Evolutionary conservation across 2,797 vertebrate genomes (phyloP).

Genomic region (Aeoliscus strigatus): DNA sequence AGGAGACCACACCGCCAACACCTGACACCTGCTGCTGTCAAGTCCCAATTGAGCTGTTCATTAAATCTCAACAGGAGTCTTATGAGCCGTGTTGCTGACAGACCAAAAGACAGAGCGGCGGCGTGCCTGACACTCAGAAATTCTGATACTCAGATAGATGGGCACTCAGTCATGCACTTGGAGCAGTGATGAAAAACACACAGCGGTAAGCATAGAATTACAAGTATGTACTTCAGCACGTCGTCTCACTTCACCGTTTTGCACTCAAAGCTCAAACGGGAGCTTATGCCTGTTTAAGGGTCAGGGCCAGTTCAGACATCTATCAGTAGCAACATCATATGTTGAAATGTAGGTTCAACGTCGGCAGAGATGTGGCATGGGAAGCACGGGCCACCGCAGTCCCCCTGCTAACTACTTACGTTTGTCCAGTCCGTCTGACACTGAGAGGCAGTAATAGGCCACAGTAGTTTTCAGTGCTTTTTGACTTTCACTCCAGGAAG

Average conservation of each 20-base stretch:
- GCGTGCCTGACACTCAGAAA: slow-evolving; percentile 40
- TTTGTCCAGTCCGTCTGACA: too few species aligned
- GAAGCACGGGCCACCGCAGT: too few species aligned
- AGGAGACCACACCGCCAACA: slow-evolving; percentile 13
- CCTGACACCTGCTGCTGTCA: slow-evolving; percentile 44
- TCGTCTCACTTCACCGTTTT: slow-evolving; percentile 1
- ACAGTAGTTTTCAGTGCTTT: too few species aligned
- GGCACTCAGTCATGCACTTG: background rate
- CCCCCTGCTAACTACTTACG: too few species aligned
- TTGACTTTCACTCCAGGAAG: too few species aligned
- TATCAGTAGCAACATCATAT: too few species aligned
- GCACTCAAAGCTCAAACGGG: background rate
- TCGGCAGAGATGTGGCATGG: too few species aligned
- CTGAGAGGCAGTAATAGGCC: too few species aligned
- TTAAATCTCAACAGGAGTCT: slow-evolving; percentile 15
- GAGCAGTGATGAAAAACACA: slow-evolving; percentile 32
- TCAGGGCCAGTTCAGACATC: too few species aligned
- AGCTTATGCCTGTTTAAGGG: background rate
- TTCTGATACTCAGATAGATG: slow-evolving; percentile 10
- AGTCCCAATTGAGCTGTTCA: slow-evolving; percentile 39
- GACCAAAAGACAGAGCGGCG: slow-evolving; percentile 30
- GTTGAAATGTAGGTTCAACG: too few species aligned
- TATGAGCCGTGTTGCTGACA: slow-evolving; percentile 40
- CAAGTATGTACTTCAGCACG: slow-evolving; percentile 29
- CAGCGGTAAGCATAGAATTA: slow-evolving; percentile 35